phyloP scores from a whole-genome alignment of 1,140 invertebrate species.

The Kradibia gibbosae region DNA sequence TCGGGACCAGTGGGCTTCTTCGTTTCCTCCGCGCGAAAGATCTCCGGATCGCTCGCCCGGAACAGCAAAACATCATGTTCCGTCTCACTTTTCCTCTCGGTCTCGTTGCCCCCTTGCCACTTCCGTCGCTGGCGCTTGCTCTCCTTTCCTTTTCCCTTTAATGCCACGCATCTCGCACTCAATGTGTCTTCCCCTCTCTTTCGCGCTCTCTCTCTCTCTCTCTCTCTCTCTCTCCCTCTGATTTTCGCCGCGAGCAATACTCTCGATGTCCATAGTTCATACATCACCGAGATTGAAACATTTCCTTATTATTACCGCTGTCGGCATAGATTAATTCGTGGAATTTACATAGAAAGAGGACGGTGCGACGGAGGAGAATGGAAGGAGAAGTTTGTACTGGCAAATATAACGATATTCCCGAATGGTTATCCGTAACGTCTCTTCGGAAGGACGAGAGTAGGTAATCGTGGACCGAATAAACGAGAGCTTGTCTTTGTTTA shows the following conservation, averaged over 20 bases:
- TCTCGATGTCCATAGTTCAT: constrained; percentile 65
- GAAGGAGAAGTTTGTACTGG: constrained; percentile 39
- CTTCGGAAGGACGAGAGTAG: constrained; percentile 45
- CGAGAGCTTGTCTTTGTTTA: constrained; percentile 67
- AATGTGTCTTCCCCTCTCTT: constrained; percentile 1
- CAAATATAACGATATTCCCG: constrained; percentile 46
- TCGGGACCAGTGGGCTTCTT: constrained; percentile 20
- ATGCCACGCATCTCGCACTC: too few relatives aligned
- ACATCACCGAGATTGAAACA: constrained; percentile 73
- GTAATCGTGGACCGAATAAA: constrained; percentile 52
- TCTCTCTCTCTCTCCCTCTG: not conserved
- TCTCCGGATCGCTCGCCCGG: constrained; percentile 55
- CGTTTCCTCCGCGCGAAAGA: constrained; percentile 44
- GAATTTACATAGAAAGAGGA: constrained; percentile 59
- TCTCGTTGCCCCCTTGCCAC: not conserved
- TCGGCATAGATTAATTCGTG: constrained; percentile 71
- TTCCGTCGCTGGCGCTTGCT: not conserved
- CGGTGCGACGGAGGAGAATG: not conserved
- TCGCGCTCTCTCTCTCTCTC: not conserved
- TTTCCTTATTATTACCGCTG: constrained; percentile 73
- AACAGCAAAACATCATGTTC: constrained; percentile 50
- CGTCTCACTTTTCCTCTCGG: constrained; percentile 30
- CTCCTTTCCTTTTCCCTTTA: not conserved
- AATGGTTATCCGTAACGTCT: constrained; percentile 38
- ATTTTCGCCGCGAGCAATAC: not conserved